Conservation (phyloP, 2,888 invertebrate genomes). For the Meloe dianella region DNA sequence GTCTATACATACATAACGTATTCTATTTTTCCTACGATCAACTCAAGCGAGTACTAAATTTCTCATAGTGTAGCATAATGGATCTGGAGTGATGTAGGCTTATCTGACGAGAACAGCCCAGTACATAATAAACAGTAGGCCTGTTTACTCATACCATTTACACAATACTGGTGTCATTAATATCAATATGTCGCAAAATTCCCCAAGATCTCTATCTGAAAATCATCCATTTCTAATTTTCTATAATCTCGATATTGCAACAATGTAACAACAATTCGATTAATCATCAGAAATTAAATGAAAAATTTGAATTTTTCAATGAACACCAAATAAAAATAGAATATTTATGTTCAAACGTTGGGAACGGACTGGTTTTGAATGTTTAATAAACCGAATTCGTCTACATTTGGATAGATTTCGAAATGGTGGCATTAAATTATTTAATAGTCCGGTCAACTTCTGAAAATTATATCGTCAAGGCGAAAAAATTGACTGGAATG, state of each 20-base stretch:
- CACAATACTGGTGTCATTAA: constrained; percentile 40
- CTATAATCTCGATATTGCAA: neutral
- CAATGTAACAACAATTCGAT: neutral
- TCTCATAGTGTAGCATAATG: constrained; percentile 47
- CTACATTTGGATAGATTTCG: neutral
- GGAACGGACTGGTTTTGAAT: neutral
- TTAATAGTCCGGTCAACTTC: neutral
- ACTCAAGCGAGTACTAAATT: constrained; percentile 46
- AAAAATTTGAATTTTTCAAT: neutral
- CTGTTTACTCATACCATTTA: constrained; percentile 28
- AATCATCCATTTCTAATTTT: neutral
- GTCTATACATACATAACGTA: constrained; percentile 35
- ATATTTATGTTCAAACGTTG: neutral
- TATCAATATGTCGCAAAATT: constrained; percentile 43
- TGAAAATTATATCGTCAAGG: too few relatives aligned
- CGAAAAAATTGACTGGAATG: neutral
- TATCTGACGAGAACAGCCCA: constrained; percentile 49
- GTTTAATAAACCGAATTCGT: neutral
- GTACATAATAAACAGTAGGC: constrained; percentile 46
- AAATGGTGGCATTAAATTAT: neutral
- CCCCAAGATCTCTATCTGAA: constrained; percentile 29
- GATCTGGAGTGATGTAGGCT: constrained; percentile 48
- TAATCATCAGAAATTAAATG: neutral
- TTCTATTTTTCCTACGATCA: constrained; percentile 48
- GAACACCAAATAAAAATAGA: neutral